A percentile compares a stretch with the other conserved stretches of the same genome.
These are phyloP conservation scores for Pelmatolapia mariae DNA, from an alignment of 2,113 vertebrate species.

Conservation along the genomic window DNA sequence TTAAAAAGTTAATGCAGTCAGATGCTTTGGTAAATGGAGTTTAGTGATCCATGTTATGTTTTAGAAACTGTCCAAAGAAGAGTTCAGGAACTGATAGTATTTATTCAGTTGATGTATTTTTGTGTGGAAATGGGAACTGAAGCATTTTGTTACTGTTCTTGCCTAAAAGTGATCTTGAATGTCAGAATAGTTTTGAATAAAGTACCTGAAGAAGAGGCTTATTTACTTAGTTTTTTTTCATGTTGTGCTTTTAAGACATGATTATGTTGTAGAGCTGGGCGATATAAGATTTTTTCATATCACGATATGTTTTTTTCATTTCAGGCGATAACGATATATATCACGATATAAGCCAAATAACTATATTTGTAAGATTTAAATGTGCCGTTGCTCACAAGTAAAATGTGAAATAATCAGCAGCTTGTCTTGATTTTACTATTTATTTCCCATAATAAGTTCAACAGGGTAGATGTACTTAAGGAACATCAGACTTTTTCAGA, in stretches of 20 bases:
- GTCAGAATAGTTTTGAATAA: background rate
- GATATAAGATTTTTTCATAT: too few species aligned
- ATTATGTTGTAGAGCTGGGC: too few species aligned
- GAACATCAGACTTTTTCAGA: too few species aligned
- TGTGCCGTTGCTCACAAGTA: too few species aligned
- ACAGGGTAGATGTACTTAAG: too few species aligned
- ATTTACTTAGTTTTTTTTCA: background rate
- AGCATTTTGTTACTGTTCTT: background rate
- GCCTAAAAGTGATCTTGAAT: background rate
- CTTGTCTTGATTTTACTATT: too few species aligned
- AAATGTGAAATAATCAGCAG: too few species aligned
- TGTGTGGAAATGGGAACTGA: background rate
- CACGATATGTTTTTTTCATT: too few species aligned
- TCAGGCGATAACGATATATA: too few species aligned
- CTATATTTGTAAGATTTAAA: too few species aligned
- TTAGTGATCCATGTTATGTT: background rate
- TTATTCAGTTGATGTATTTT: background rate
- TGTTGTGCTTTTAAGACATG: background rate
- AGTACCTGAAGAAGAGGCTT: background rate
- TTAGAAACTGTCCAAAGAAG: background rate
- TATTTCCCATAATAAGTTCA: too few species aligned
- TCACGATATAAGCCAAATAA: too few species aligned
- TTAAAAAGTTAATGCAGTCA: background rate
- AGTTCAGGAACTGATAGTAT: background rate
- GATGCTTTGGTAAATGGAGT: background rate